Percentiles rank a stretch among this genome's conserved stretches.
Evolutionary conservation across 2,113 vertebrate species (phyloP).

Genomic region (Stegastes partitus): DNA sequence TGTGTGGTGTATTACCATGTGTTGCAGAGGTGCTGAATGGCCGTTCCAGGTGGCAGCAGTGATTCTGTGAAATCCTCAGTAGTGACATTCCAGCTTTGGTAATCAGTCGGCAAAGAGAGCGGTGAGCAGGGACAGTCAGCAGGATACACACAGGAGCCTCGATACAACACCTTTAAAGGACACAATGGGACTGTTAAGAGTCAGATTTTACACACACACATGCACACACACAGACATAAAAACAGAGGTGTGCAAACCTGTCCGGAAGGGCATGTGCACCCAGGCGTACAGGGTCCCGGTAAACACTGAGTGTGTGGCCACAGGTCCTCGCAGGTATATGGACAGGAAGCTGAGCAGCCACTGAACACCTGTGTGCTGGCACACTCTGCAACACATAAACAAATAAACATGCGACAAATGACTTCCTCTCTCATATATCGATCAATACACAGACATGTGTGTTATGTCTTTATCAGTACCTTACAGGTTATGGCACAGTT

Average conservation of each 20-base stretch:
- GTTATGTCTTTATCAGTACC: not conserved
- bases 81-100: conserved; percentile 71
- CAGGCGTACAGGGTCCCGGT: conserved; percentile 75
- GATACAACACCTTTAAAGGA: conserved; percentile 82
- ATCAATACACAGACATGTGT: not conserved
- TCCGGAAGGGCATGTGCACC: conserved; percentile 80
- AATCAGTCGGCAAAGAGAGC: conserved; percentile 57
- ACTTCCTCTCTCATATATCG: not conserved
- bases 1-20: conserved; percentile 82
- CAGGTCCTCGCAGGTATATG: conserved; percentile 86
- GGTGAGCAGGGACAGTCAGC: conserved; percentile 84
- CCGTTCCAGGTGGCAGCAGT: conserved; percentile 76
- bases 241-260: conserved; percentile 75
- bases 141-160: conserved; percentile 77
- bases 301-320: conserved; percentile 84
- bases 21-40: conserved; percentile 85
- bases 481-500: not conserved
- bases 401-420: not conserved
- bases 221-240: not conserved
- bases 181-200: not conserved
- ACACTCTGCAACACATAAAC: conserved; percentile 82
- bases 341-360: conserved; percentile 86
- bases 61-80: conserved; percentile 55
- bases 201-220: not conserved
- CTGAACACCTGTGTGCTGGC: conserved; percentile 81